These are phyloP conservation scores for Lasioglossum zephyrum DNA, from an alignment of 2,888 invertebrate species.

Conservation along the genomic window DNA sequence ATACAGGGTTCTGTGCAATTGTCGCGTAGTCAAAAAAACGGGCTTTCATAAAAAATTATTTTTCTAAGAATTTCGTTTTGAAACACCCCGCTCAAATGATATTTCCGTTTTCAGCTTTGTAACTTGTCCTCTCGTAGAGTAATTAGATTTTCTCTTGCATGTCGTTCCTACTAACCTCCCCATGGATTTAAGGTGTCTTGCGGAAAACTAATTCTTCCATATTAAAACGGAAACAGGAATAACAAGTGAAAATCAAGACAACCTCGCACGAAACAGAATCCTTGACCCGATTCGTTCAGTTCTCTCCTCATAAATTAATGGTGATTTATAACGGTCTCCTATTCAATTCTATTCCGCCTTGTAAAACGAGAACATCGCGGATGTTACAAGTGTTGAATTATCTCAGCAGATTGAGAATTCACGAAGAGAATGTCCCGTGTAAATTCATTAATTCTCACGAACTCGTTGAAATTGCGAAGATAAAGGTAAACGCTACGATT, in stretches of 20 bases:
- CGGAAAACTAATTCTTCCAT: not conserved
- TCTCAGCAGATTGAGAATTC: not conserved
- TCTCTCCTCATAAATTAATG: not conserved
- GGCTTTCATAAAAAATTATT: not conserved
- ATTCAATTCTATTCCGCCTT: not conserved
- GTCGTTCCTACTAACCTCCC: no score
- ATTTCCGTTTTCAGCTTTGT: not conserved
- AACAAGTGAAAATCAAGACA: not conserved
- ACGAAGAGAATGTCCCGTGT: not conserved
- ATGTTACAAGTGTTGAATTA: not conserved
- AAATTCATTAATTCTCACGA: not conserved
- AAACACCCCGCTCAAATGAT: no score
- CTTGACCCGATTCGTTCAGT: constrained; percentile 14
- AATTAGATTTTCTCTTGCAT: no score
- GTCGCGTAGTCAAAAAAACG: not conserved
- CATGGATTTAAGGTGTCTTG: no score
- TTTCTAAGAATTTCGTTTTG: not conserved
- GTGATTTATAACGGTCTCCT: constrained; percentile 35
- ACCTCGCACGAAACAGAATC: constrained; percentile 10
- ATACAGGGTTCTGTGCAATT: not conserved
- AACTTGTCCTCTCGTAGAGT: no score
- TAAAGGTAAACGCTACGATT: no score
- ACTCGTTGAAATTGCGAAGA: no score
- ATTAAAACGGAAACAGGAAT: not conserved
- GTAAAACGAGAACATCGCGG: not conserved